phyloP scores from a whole-genome alignment of 2,888 invertebrate genomes.

The Polylopha cassiicola region DNA sequence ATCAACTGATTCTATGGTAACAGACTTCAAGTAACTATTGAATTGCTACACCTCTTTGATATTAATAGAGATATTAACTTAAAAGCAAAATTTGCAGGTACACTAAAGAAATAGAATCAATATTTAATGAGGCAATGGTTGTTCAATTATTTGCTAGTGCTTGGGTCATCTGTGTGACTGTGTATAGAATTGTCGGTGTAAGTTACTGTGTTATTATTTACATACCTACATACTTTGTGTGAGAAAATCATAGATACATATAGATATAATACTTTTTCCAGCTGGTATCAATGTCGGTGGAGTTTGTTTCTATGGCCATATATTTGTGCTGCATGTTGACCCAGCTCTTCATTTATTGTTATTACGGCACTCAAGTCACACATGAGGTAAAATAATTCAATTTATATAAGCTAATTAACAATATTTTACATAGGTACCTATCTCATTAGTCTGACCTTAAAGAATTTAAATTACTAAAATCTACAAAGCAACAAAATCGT shows the following conservation, averaged over 20 bases:
- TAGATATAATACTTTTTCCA: conserved; percentile 57
- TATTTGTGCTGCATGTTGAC: conserved; percentile 58
- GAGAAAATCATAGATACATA: too few relatives aligned
- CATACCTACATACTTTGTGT: too few relatives aligned
- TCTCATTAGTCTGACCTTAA: too few relatives aligned
- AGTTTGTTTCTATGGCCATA: conserved; percentile 50
- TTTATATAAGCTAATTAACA: not conserved
- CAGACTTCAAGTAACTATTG: conserved; percentile 6
- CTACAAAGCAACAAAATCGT: too few relatives aligned
- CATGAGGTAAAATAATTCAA: conserved; percentile 49
- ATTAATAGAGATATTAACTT: too few relatives aligned
- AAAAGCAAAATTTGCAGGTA: conserved; percentile 38
- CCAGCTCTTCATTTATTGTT: conserved; percentile 62
- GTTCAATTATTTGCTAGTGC: conserved; percentile 53
- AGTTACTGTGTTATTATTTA: conserved; percentile 30
- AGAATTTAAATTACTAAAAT: too few relatives aligned
- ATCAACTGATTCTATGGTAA: conserved; percentile 50
- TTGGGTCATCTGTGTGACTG: conserved; percentile 65
- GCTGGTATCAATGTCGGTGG: conserved; percentile 45
- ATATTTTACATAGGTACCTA: not conserved
- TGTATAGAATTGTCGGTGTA: conserved; percentile 62
- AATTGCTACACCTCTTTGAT: too few relatives aligned
- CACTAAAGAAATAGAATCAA: conserved; percentile 49
- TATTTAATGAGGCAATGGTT: conserved; percentile 55
- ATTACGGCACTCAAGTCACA: conserved; percentile 56